Base-by-base conservation (phyloP, 2,113 vertebrate species). In the Anas platyrhynchos region DNA sequence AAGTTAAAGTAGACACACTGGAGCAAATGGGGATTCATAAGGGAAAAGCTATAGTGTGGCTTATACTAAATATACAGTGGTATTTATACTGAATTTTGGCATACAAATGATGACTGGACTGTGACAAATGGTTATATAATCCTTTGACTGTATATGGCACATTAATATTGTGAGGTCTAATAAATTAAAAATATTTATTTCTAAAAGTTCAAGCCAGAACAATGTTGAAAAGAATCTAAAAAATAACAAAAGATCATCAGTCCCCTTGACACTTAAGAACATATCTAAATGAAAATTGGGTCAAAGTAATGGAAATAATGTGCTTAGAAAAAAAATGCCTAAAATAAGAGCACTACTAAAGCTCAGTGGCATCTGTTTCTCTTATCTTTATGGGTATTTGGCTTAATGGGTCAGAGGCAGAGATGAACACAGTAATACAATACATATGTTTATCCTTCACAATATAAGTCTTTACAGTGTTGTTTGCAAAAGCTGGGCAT, bases 331-430 rank as follows among this genome's bases (percentile, higher is more conserved):
- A 21, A 67, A 54, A 91, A 91, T 36, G 88, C 17, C 34, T 50
- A 13, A 90, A 86, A 46, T 27, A 78, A 90, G 7, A 93, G 27
- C 29, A 86, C 13, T 43, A 89, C 59, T 84, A 76, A 92, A 84
- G 41, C 59, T 90, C 65, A 67, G 38, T 41, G 11, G 9, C 34
- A 88, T 75, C 69, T 83, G 43, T 72, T 81, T 71, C 18, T 61
- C 38, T 94, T 90, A 50, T 73, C 48, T 79, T 72, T 88, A 69
- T 54, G 62, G 46, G 76, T 56, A 62, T 46, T 29, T 66, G 73
- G 62, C 52, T 93, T 89, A 83, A 94, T 46, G 69, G 92, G 80
- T 93, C 86, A 90, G 74, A 74, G 56, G 26, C 83, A 87, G 80
- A 94, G 48, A 52, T 63, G 56, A 61, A 67, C 66, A 77, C 29